Evolutionary conservation across 2,888 invertebrate species (phyloP), one percentile per base, ranked within the genome.

Genomic region (Helobdella robusta): DNA sequence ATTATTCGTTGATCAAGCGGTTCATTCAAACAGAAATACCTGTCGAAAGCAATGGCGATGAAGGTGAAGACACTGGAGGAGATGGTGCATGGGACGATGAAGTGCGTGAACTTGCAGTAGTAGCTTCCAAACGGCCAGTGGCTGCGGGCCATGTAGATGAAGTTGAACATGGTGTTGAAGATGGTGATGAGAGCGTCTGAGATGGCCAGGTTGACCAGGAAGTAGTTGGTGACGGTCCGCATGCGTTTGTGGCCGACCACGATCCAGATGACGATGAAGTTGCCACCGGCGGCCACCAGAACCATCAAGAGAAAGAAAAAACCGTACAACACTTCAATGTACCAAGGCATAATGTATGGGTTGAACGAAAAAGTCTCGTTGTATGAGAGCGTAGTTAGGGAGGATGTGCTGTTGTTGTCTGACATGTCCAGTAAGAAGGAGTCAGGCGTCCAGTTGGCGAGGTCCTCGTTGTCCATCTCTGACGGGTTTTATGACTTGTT

Each of bases 251-350:
- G 91, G 11, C 91, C 89, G 70, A 95, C 82, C 8, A 97, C 94
- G 75, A 97, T 94, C 93, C 94, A 97, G 75, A 97, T 91, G 73
- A 97, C 97, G 76, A 95, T 92, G 69, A 92, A 83, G 81, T 97
- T 97, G 18, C 97, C 97, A 48, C 91, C 89, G 59, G 92, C 89
- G 58, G 93, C 91, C 71, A 93, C 89, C 69, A 89, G 84, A 72
- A 94, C 89, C 88, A 94, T 93, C n/a, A 86, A 85, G 0, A 87
- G 86, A 30, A 62, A 94, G 52, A 91, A 82, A 61, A 88, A 83
- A 71, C 87, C 89, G 90, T 92, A 94, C 30, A 91, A 81, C 72
- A 90, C 82, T 81, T 92, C 91, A 62, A 76, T 72, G 74, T 76
- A 77, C 76, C 75, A 76, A 6, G 75, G 74, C 52, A 76, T 64